Evolutionary conservation across 2,888 invertebrate species (phyloP).

Genomic region (Dryococelus australis): DNA sequence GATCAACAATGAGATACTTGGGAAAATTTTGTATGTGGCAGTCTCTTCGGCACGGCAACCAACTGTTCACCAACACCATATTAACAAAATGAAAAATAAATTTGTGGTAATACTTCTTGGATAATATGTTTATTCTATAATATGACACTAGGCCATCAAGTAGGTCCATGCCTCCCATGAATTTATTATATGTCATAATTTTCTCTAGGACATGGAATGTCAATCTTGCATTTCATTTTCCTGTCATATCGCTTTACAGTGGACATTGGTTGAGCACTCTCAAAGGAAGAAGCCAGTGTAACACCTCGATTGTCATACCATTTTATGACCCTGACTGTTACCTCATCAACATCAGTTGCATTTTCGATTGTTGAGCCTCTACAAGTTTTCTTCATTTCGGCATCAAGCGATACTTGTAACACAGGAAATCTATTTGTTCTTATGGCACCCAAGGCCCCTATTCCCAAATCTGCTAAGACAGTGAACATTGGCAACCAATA

Average conservation of each 20-base stretch:
- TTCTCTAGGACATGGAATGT: not conserved
- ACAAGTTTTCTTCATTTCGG: slow-evolving; percentile 28
- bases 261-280: not conserved
- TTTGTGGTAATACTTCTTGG: slow-evolving; percentile 35
- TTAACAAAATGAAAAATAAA: slow-evolving; percentile 37
- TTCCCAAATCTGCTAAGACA: not conserved
- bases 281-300: slow-evolving; percentile 22
- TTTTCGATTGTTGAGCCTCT: slow-evolving; percentile 31
- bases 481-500: not conserved
- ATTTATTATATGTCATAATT: slow-evolving; percentile 24
- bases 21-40: not conserved
- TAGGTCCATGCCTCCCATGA: slow-evolving; percentile 33
- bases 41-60: slow-evolving; percentile 33
- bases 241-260: slow-evolving; percentile 9
- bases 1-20: not conserved
- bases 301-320: slow-evolving; percentile 32
- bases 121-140: too few species aligned
- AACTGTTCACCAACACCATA: slow-evolving; percentile 34
- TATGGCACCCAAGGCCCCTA: not conserved
- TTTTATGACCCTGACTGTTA: slow-evolving; percentile 22
- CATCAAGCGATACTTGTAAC: not conserved
- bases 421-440: not conserved
- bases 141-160: slow-evolving; percentile 38
- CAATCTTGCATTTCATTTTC: not conserved
- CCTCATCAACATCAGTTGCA: slow-evolving; percentile 22